phyloP scores from a whole-genome alignment of 2,113 vertebrate species.

The Gnathochromis pfefferi region DNA sequence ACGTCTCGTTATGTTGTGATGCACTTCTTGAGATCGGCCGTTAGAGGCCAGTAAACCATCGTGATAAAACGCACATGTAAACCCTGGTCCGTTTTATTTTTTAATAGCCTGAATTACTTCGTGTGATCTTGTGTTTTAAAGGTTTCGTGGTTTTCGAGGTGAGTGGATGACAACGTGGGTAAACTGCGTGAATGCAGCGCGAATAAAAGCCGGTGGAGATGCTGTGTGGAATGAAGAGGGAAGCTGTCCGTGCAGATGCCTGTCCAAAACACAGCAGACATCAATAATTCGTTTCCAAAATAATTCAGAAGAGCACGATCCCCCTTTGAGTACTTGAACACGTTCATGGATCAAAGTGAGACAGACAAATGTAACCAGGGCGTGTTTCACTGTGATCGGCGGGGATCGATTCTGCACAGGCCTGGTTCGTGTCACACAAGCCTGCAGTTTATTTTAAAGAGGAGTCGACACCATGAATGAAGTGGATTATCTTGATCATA shows the following conservation, averaged over 20 bases:
- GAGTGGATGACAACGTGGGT: too few species aligned
- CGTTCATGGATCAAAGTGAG: background rate
- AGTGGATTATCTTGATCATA: background rate
- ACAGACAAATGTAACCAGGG: background rate
- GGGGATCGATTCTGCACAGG: background rate
- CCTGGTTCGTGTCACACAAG: background rate
- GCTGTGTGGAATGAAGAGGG: background rate
- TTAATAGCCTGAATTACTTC: background rate
- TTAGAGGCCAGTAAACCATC: background rate
- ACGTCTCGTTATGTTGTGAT: background rate
- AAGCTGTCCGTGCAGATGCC: background rate
- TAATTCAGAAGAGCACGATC: background rate
- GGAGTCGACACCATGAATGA: background rate
- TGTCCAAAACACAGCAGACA: background rate
- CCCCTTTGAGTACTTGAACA: background rate
- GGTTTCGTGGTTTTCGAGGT: background rate
- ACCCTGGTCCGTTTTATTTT: background rate
- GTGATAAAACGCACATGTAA: background rate
- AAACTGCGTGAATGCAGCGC: background rate
- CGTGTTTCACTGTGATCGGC: background rate
- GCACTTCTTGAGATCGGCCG: background rate
- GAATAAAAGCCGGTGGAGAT: background rate
- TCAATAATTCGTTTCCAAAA: background rate
- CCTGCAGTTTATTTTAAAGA: background rate
- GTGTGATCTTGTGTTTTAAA: background rate